These are phyloP conservation scores for Copidosoma floridanum DNA, from an alignment of 1,140 invertebrate species.

Conservation along the genomic window DNA sequence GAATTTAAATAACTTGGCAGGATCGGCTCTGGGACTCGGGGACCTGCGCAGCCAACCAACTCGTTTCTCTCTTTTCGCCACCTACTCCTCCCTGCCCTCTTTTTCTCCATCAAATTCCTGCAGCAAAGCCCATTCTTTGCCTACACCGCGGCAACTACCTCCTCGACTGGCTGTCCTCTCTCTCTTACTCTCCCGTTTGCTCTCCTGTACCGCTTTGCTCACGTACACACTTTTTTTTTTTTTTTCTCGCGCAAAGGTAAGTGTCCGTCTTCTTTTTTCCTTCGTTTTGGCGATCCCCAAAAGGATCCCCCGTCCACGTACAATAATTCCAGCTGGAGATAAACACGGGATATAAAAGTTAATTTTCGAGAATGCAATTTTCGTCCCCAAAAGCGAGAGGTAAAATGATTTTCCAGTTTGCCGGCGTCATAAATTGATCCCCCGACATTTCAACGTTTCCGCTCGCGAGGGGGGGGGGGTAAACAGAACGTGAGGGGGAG, in stretches of 20 bases:
- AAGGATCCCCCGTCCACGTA: too few species aligned
- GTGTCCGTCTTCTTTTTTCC: too few species aligned
- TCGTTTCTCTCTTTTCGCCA: slow-evolving; percentile 31
- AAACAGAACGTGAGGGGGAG: slow-evolving; percentile 13
- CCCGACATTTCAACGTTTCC: too few species aligned
- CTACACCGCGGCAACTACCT: not conserved
- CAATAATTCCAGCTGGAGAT: too few species aligned
- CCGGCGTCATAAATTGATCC: too few species aligned
- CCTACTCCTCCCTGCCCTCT: slow-evolving; percentile 8
- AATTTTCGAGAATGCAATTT: too few species aligned
- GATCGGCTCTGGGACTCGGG: slow-evolving; percentile 57
- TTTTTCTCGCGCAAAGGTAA: too few species aligned
- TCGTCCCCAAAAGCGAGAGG: too few species aligned
- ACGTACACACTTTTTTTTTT: slow-evolving; percentile 37
- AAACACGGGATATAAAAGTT: too few species aligned
- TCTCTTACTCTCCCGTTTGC: slow-evolving; percentile 31
- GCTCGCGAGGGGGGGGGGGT: not conserved
- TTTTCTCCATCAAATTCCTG: slow-evolving; percentile 17
- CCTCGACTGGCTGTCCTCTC: slow-evolving; percentile 18
- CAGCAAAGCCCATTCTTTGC: slow-evolving; percentile 10
- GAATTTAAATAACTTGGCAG: slow-evolving; percentile 60
- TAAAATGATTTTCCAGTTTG: too few species aligned
- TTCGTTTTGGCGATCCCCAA: too few species aligned
- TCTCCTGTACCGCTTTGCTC: slow-evolving; percentile 35
- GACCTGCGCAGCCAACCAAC: slow-evolving; percentile 50